Conservation (phyloP, 2,888 invertebrate genomes). For the Drosophila villosipedis region DNA sequence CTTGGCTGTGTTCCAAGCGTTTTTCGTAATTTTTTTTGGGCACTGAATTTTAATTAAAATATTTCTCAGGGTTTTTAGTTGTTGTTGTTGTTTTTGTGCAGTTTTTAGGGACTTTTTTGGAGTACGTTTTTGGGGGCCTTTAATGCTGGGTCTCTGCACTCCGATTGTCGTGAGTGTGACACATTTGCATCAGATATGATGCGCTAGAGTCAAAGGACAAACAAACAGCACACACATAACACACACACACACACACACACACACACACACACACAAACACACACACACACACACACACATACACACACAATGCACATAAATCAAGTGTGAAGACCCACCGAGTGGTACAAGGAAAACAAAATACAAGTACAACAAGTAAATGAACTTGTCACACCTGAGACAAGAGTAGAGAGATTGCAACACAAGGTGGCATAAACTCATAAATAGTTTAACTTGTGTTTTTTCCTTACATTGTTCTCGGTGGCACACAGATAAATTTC, state of each 20-base stretch:
- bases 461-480: conserved; percentile 31
- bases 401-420: conserved; percentile 1
- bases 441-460: conserved; percentile 68
- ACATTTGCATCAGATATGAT: conserved; percentile 78
- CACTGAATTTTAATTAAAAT: conserved; percentile 80
- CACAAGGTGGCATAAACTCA: conserved; percentile 56
- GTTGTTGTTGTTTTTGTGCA: conserved; percentile 7
- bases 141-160: conserved; percentile 2
- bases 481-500: conserved; percentile 14
- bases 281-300: background rate
- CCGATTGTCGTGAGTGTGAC: conserved; percentile 73
- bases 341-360: conserved; percentile 48
- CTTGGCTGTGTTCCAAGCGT: conserved; percentile 34
- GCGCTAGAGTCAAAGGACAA: conserved; percentile 63
- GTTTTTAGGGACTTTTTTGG: conserved; percentile 22
- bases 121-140: conserved; percentile 12
- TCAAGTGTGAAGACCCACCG: conserved; percentile 58
- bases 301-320: conserved; percentile 50
- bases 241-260: conserved; percentile 1
- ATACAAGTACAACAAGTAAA: conserved; percentile 34
- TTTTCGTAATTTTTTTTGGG: conserved; percentile 66
- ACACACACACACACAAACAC: conserved; percentile 13
- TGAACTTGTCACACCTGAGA: conserved; percentile 66
- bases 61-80: conserved; percentile 73
- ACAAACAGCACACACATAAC: conserved; percentile 14